Base-by-base conservation (phyloP, 2,888 invertebrate genomes). In the Agrotis ipsilon region DNA sequence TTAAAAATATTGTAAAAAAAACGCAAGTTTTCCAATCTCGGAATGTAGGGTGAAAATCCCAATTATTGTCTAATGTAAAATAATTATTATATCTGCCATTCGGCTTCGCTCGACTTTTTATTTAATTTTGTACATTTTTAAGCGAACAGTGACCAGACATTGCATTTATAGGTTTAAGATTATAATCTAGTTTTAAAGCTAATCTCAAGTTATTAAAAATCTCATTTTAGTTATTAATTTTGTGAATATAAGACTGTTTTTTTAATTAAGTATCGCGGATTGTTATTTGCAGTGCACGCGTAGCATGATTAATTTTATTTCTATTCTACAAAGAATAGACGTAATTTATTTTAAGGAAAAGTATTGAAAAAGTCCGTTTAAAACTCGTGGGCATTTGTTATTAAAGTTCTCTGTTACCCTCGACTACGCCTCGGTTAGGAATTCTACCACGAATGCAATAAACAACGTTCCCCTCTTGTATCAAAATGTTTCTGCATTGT, bases 151-250 rank as follows among this genome's bases (percentile, higher is more conserved):
- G 94, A 94, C 95, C 95, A 95, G 95, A 87, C 69, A 85, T 89
- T 92, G 95, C 95, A 95, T 95, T 95, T 95, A 94, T 90, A 94
- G 90, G n/a, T 74, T 84, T 87, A 82, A 83, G 68, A 62, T 78
- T 45, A 21, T 72, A 71, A 21, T 19, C 11, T 67, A 78, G n/a
- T 1, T 68, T 54, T 75, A 65, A 68, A 21, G 24, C 46, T 73
- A 71, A 75, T 79, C 74, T 74, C 74, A 76, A 64, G 9, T 72
- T 55, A 71, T 68, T 62, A 32, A 74, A 70, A 80, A 82, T 83
- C 83, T 80, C 82, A 82, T 67, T 66, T 24, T 77, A 72, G 52
- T 63, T 68, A 19, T 58, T 72, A 77, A 52, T 62, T 64, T 59
- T 75, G 62, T 79, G 72, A 83, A 72, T 80, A 78, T 61, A 79